A percentile compares a stretch with the other conserved stretches of the same genome.
Conservation (phyloP, 1,140 invertebrate genomes). For the Ericerus pela region DNA sequence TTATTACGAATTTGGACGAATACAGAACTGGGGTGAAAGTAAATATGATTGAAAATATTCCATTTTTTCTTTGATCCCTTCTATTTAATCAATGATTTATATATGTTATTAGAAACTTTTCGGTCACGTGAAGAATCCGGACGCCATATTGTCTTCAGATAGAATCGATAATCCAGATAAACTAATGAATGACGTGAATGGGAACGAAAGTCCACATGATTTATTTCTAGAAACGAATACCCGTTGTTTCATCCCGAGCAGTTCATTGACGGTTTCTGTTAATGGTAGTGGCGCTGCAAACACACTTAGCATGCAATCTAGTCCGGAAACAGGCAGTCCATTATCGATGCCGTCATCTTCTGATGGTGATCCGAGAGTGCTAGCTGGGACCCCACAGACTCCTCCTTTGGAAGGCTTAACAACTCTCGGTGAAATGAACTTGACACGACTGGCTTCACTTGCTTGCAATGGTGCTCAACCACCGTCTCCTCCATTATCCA, state of each 20-base stretch:
- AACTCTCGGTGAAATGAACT: constrained; percentile 68
- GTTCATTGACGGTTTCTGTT: background rate
- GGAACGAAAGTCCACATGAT: background rate
- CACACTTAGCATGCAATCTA: constrained; percentile 24
- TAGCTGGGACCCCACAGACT: constrained; percentile 35
- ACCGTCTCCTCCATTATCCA: constrained; percentile 29
- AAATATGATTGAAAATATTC: too few relatives aligned
- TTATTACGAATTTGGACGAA: constrained; percentile 60
- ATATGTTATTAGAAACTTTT: constrained; percentile 45
- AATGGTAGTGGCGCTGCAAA: background rate
- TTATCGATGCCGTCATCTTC: constrained; percentile 62
- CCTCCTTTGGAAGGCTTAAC: constrained; percentile 24
- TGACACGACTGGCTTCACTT: constrained; percentile 61
- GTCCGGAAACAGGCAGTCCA: constrained; percentile 43
- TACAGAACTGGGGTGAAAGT: constrained; percentile 50
- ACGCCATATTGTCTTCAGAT: background rate
- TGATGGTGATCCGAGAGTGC: constrained; percentile 42
- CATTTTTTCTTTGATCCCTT: too few relatives aligned
- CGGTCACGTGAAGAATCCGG: constrained; percentile 31
- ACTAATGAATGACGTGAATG: background rate
- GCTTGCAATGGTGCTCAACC: constrained; percentile 43
- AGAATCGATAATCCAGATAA: too few relatives aligned
- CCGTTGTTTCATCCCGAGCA: background rate
- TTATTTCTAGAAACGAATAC: background rate
- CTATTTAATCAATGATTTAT: too few relatives aligned